These are phyloP conservation scores for Potamarius usumacintae DNA, from an alignment of 2,113 vertebrate species.

Conservation along the genomic window DNA sequence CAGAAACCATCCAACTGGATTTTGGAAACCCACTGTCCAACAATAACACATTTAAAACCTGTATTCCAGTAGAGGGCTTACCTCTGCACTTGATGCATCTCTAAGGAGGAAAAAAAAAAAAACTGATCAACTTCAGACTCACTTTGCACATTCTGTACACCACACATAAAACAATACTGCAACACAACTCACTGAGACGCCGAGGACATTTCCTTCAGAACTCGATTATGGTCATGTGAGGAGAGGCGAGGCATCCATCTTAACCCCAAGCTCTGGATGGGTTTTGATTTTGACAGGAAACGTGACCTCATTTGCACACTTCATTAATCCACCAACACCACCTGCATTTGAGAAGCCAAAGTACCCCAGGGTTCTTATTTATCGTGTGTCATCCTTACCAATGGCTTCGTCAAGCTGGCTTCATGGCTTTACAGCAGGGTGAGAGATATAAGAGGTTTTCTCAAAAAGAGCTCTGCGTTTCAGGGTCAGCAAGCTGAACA, in stretches of 20 bases:
- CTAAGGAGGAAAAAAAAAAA: neutral
- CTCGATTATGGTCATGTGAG: constrained; percentile 33
- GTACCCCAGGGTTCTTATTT: constrained; percentile 43
- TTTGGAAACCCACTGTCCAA: constrained; percentile 10
- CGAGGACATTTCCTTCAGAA: constrained; percentile 26
- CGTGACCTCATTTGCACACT: constrained; percentile 50
- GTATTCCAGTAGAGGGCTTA: constrained; percentile 6
- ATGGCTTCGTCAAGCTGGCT: constrained; percentile 4
- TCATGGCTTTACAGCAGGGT: constrained; percentile 17
- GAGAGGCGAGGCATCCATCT: constrained; percentile 41
- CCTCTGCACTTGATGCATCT: neutral
- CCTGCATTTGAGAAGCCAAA: constrained; percentile 29
- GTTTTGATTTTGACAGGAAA: constrained; percentile 45
- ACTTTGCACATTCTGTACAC: constrained; percentile 3
- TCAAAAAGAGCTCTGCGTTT: constrained; percentile 8
- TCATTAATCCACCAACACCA: constrained; percentile 47
- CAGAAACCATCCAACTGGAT: constrained; percentile 28
- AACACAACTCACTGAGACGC: constrained; percentile 10
- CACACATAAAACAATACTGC: neutral
- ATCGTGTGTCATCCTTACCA: constrained; percentile 25
- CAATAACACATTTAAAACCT: constrained; percentile 28
- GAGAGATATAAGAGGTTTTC: constrained; percentile 4
- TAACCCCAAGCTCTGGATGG: constrained; percentile 30
- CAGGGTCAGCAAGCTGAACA: constrained; percentile 31
- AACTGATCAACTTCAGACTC: neutral